Conservation (phyloP, 2,113 vertebrate genomes). For the Pollimyrus isidori region DNA sequence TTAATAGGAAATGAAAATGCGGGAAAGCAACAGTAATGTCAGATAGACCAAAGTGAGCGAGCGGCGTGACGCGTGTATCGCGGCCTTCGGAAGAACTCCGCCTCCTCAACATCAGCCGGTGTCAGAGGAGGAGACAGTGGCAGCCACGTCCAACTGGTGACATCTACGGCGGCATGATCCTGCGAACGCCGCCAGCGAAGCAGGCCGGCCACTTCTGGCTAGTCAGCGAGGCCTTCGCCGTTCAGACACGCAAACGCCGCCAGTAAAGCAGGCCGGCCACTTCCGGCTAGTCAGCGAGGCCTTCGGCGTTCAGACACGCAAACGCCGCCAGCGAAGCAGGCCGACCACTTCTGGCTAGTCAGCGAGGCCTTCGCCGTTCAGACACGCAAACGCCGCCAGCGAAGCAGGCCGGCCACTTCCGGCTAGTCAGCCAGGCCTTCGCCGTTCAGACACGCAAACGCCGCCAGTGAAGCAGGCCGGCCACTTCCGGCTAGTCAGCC, state of each 20-base stretch:
- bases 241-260: too few relatives aligned
- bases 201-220: not conserved
- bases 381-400: not conserved
- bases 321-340: not conserved
- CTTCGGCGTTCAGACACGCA: not conserved
- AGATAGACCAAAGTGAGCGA: not conserved
- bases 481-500: not conserved
- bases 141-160: not conserved
- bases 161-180: not conserved
- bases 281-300: not conserved
- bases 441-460: not conserved
- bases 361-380: not conserved
- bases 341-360: not conserved
- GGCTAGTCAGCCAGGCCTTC: not conserved
- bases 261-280: not conserved
- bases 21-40: not conserved
- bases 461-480: not conserved
- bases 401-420: not conserved
- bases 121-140: not conserved
- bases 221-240: not conserved
- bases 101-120: not conserved
- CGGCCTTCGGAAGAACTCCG: not conserved
- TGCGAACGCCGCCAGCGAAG: not conserved
- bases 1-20: not conserved
- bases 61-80: not conserved